Percentiles rank a stretch among this genome's conserved stretches.
Conservation (phyloP, 2,113 vertebrate species). For the Chloroceryle aenea region DNA sequence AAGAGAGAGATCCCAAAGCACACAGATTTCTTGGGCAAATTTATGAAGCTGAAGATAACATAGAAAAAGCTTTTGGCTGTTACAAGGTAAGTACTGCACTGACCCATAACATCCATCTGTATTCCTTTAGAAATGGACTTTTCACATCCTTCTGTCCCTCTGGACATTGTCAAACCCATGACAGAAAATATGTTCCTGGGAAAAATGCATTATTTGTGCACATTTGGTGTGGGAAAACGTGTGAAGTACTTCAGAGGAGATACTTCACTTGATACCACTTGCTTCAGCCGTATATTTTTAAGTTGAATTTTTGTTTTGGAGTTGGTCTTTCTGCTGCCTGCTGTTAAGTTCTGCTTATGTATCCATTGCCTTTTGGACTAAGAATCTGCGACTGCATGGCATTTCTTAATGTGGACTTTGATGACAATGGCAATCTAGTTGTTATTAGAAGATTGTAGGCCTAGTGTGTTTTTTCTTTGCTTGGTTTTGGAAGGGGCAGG, state of each 20-base stretch:
- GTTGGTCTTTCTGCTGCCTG: background rate
- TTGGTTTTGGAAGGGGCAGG: background rate
- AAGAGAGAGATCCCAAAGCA: conserved; percentile 96
- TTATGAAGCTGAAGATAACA: conserved; percentile 89
- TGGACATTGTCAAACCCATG: background rate
- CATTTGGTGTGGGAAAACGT: background rate
- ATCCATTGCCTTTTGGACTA: background rate
- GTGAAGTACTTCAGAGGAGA: background rate
- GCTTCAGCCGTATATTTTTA: background rate
- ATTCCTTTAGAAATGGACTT: background rate
- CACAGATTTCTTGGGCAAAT: conserved; percentile 95
- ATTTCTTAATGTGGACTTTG: background rate
- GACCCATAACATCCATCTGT: background rate
- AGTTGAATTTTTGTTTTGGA: background rate
- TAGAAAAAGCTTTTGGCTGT: conserved; percentile 92
- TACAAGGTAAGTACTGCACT: conserved; percentile 83
- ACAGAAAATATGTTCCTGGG: background rate
- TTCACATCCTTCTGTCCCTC: background rate
- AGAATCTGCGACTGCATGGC: background rate
- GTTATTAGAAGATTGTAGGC: background rate
- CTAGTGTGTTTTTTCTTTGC: background rate
- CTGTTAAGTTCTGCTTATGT: background rate
- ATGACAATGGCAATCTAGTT: background rate
- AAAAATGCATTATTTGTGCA: background rate
- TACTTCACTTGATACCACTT: background rate